Evolutionary conservation across 1,140 invertebrate species (phyloP).

Genomic region (Panagrolaimus sp.): DNA sequence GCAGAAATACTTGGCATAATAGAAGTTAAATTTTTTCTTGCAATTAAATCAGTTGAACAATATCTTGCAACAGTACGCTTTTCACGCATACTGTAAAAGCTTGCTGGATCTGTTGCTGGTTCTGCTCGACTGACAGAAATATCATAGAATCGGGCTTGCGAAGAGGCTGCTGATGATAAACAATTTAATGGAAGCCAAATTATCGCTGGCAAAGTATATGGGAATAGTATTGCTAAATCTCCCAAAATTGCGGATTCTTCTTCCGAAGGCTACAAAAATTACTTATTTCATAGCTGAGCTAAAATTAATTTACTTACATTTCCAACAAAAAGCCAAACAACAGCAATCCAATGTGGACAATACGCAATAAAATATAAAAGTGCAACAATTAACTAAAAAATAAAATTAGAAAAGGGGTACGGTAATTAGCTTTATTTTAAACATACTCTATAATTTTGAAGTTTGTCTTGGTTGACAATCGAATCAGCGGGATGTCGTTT

Average conservation of each 20-base stretch:
- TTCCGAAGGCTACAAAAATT: not conserved
- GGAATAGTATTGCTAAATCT: slow-evolving; percentile 5
- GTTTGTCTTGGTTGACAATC: not conserved
- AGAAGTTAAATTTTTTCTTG: no score
- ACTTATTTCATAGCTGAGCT: no score
- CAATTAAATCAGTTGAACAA: no score
- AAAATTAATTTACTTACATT: slow-evolving; percentile 6
- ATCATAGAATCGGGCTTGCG: no score
- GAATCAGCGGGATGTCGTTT: not conserved
- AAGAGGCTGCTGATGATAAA: not conserved
- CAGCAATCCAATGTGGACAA: not conserved
- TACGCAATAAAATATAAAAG: slow-evolving; percentile 3
- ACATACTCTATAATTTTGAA: not conserved
- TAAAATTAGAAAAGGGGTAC: no score
- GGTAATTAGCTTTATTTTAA: not conserved
- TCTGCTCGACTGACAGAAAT: no score
- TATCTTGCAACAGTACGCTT: no score
- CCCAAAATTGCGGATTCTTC: not conserved
- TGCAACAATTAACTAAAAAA: slow-evolving; percentile 5
- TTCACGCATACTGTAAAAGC: no score
- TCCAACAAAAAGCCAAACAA: not conserved
- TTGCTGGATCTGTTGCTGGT: no score
- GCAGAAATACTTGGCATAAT: no score
- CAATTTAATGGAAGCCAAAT: not conserved
- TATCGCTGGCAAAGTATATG: not conserved